Percentiles rank a stretch among this genome's conserved stretches.
Evolutionary conservation across 2,113 vertebrate genomes (phyloP).

Genomic region (Mohoua ochrocephala): DNA sequence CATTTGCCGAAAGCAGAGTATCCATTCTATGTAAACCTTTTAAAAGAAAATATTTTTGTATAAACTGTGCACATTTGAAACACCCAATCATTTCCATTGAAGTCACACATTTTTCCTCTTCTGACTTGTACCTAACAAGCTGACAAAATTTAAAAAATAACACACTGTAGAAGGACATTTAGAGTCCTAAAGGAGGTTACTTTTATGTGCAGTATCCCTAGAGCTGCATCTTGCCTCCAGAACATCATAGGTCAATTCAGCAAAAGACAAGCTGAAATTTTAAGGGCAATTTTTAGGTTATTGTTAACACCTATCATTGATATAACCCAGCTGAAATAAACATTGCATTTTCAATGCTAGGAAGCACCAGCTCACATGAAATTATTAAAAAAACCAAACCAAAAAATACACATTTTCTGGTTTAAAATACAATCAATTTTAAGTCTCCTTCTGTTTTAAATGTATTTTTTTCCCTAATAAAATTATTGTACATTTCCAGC

Average conservation of each 20-base stretch:
- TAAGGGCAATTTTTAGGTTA: background rate
- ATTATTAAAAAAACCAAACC: background rate
- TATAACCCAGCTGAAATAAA: background rate
- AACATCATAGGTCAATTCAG: background rate
- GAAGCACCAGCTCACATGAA: background rate
- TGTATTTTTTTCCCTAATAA: background rate
- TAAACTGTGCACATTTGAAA: background rate
- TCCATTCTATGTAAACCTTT: background rate
- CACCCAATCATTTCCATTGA: background rate
- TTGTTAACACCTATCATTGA: background rate
- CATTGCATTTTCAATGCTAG: background rate
- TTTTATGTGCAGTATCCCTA: background rate
- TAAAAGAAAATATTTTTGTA: background rate
- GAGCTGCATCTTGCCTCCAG: background rate
- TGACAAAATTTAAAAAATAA: background rate
- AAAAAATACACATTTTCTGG: background rate
- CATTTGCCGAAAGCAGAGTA: background rate
- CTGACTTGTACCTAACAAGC: background rate
- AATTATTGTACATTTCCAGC: background rate
- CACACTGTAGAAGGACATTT: background rate
- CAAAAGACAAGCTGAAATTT: background rate
- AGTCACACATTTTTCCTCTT: background rate
- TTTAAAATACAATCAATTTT: background rate
- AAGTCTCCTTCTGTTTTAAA: background rate
- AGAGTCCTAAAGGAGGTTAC: background rate